Percentiles rank a stretch among this genome's conserved stretches.
phyloP scores from a whole-genome alignment of 2,888 invertebrate species.

The Homarus gammarus region DNA sequence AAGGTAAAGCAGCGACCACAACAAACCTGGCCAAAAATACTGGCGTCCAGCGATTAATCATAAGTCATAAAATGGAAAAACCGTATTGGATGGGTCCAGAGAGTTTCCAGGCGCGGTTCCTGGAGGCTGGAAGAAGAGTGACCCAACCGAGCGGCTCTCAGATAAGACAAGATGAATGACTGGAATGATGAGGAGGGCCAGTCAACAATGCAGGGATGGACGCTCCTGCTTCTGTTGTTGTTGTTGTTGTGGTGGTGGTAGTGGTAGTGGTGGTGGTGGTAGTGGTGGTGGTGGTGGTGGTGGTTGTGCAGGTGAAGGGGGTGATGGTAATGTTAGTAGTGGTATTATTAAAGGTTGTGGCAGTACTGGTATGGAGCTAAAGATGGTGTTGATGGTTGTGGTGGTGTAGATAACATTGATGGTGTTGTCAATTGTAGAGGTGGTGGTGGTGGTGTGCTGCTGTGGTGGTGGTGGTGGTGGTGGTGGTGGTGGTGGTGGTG shows the following conservation, averaged over 20 bases:
- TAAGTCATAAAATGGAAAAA: conserved; percentile 42
- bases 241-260: background rate
- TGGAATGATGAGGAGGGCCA: conserved; percentile 49
- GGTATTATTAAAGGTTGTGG: background rate
- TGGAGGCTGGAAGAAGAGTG: conserved; percentile 62
- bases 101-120: conserved; percentile 41
- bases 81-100: conserved; percentile 31
- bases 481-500: no score
- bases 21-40: conserved; percentile 14
- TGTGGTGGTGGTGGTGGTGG: no score
- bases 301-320: background rate
- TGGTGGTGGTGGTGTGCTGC: background rate
- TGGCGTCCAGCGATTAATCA: conserved; percentile 39
- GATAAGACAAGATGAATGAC: conserved; percentile 61
- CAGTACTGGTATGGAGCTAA: background rate
- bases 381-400: background rate
- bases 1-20: background rate
- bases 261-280: background rate
- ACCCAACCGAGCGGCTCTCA: conserved; percentile 44
- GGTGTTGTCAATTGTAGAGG: background rate
- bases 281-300: background rate
- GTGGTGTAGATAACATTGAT: background rate
- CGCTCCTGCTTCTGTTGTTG: background rate
- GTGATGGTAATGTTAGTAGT: background rate
- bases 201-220: conserved; percentile 57